phyloP scores from a whole-genome alignment of 2,888 invertebrate species.

The Lycocerus yunnanus region DNA sequence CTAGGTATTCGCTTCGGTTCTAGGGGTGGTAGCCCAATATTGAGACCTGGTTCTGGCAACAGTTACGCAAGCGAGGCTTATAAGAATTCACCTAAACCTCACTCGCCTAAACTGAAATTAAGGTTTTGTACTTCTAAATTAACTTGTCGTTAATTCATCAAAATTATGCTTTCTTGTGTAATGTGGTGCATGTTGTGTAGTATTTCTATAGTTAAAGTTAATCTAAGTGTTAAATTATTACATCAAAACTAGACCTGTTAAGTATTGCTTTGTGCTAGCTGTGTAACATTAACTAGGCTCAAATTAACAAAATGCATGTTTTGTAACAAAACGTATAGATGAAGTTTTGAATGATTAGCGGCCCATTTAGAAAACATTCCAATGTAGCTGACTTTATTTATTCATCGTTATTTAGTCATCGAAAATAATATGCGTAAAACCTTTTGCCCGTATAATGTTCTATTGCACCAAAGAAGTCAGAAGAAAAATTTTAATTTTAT shows the following conservation, averaged over 20 bases:
- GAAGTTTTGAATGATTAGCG: background rate
- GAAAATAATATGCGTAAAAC: background rate
- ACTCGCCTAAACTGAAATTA: conserved; percentile 91
- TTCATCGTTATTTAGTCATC: too few species aligned
- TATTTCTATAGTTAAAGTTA: background rate
- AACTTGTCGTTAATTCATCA: conserved; percentile 33
- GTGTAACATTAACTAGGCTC: background rate
- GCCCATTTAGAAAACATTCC: too few species aligned
- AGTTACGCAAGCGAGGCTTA: conserved; percentile 60
- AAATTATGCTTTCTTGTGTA: conserved; percentile 39
- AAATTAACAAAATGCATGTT: background rate
- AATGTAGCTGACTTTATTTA: too few species aligned
- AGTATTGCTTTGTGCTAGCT: background rate
- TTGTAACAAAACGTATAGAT: background rate
- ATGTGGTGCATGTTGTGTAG: conserved; percentile 38
- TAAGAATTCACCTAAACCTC: conserved; percentile 66
- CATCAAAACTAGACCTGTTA: background rate
- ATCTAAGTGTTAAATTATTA: background rate
- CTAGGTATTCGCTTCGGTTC: conserved; percentile 56
- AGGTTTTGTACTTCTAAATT: conserved; percentile 63
- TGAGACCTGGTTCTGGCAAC: conserved; percentile 65
- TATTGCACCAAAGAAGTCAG: background rate
- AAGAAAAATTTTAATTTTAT: too few species aligned
- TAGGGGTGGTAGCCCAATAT: conserved; percentile 60
- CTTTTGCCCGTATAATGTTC: background rate